Evolutionary conservation across 2,113 vertebrate genomes (phyloP).

Genomic region (Oxygymnocypris stewartii): DNA sequence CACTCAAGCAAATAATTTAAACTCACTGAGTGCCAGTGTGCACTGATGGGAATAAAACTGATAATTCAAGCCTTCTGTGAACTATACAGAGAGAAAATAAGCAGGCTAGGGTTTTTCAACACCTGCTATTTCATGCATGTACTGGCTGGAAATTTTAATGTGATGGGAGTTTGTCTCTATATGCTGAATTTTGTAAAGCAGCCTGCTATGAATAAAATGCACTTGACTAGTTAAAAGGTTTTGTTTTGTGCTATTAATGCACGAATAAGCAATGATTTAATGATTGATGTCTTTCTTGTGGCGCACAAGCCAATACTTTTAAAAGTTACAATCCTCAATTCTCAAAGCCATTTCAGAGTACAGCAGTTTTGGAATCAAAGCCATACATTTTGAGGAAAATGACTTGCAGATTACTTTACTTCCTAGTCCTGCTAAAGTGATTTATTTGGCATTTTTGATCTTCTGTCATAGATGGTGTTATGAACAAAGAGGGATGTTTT

Average conservation of each 20-base stretch:
- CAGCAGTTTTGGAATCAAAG: constrained; percentile 1
- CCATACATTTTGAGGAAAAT: not conserved
- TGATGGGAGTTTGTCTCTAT: not conserved
- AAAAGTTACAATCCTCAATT: constrained; percentile 24
- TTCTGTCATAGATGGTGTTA: not conserved
- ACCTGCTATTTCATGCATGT: constrained; percentile 4
- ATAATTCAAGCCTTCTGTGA: constrained; percentile 5
- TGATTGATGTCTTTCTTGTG: constrained; percentile 5
- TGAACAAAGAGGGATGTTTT: too few relatives aligned
- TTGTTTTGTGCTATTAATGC: constrained; percentile 12
- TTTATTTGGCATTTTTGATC: constrained; percentile 2
- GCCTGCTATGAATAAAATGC: not conserved
- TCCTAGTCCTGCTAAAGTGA: not conserved
- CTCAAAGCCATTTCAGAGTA: constrained; percentile 19
- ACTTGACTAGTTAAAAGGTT: not conserved
- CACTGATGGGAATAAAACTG: constrained; percentile 28
- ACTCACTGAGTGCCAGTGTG: constrained; percentile 29
- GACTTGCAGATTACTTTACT: not conserved
- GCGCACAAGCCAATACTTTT: not conserved
- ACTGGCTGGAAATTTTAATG: not conserved
- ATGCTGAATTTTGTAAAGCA: not conserved
- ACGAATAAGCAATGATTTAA: constrained; percentile 8
- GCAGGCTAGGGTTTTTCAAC: not conserved
- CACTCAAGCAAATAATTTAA: constrained; percentile 33
- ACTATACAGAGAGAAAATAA: constrained; percentile 10